These are phyloP conservation scores for Cydia splendana DNA, from an alignment of 1,140 invertebrate species.

Conservation along the genomic window DNA sequence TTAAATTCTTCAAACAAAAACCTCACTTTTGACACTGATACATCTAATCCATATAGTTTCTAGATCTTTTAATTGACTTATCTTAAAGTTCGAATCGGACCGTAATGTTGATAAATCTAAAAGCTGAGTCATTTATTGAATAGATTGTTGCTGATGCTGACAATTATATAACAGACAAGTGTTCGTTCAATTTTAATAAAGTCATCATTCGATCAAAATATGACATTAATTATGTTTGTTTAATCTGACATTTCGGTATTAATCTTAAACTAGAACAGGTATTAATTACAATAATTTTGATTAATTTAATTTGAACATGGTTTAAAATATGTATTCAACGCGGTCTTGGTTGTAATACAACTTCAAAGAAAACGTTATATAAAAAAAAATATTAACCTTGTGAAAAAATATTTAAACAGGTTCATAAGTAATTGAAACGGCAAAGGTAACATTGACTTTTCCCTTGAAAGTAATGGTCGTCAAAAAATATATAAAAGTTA, in stretches of 20 bases:
- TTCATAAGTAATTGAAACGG: neutral
- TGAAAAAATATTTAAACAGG: neutral
- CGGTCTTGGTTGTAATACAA: no score
- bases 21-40: no score
- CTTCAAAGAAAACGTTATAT: no score
- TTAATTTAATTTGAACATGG: no score
- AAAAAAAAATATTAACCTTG: neutral
- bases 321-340: no score
- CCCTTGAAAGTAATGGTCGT: constrained; percentile 27
- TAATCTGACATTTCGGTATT: neutral
- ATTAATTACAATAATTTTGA: no score
- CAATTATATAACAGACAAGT: neutral
- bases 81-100: no score
- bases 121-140: neutral
- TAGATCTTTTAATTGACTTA: no score
- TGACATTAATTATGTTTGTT: neutral
- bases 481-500: constrained; percentile 31
- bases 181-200: neutral
- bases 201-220: neutral
- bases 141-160: neutral
- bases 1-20: no score
- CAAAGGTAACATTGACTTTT: constrained; percentile 24
- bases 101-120: neutral
- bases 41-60: no score
- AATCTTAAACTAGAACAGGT: no score